Percentiles rank a stretch among this genome's conserved stretches.
phyloP scores from a whole-genome alignment of 2,797 vertebrate species.

The Chloroceryle inda region DNA sequence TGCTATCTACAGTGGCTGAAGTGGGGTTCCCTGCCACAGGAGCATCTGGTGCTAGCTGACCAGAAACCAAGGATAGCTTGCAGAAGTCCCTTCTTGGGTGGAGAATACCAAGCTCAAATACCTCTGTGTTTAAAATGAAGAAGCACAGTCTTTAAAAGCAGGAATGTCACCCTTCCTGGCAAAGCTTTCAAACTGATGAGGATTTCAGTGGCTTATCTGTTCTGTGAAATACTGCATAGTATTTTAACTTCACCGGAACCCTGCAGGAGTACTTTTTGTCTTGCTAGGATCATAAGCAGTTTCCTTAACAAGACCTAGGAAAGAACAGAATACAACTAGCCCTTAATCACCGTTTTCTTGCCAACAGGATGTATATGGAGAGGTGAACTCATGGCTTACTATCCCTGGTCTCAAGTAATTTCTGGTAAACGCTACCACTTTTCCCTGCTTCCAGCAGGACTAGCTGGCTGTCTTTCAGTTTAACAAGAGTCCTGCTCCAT shows the following conservation, averaged over 20 bases:
- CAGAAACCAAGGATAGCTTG: not conserved
- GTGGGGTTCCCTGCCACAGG: not conserved
- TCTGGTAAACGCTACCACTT: not conserved
- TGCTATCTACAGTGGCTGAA: not conserved
- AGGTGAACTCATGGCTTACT: not conserved
- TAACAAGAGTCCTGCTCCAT: too few relatives aligned
- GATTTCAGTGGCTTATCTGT: not conserved
- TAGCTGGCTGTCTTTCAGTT: not conserved
- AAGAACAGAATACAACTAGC: not conserved
- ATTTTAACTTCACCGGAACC: not conserved
- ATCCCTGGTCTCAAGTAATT: not conserved
- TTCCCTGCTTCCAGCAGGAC: not conserved
- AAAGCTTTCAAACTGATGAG: not conserved
- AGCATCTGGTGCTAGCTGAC: not conserved
- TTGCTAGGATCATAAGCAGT: not conserved
- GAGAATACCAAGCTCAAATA: not conserved
- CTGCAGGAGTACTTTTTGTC: not conserved
- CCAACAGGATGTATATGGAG: fast-evolving
- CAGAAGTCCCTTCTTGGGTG: fast-evolving
- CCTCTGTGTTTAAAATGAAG: not conserved
- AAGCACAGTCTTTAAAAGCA: not conserved
- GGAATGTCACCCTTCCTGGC: not conserved
- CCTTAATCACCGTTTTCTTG: not conserved
- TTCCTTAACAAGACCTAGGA: not conserved
- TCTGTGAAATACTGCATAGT: not conserved